Conservation (phyloP, 2,113 vertebrate genomes). For the Procapra przewalskii region DNA sequence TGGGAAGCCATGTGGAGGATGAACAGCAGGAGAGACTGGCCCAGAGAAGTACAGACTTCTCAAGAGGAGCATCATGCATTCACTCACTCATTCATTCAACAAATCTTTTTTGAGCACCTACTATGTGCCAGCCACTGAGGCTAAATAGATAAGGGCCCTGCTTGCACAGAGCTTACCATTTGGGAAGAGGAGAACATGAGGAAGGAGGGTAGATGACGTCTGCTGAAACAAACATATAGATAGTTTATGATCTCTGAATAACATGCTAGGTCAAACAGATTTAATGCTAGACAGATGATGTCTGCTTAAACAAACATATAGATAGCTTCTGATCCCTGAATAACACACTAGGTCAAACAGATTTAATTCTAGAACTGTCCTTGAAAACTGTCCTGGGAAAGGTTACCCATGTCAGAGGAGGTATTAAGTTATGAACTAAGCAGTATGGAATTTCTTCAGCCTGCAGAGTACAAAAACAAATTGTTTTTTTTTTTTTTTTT, state of each 20-base stretch:
- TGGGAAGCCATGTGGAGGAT: neutral
- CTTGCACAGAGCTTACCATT: neutral
- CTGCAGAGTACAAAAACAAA: neutral
- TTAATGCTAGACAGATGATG: neutral
- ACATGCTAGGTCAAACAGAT: neutral
- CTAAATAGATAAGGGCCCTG: neutral
- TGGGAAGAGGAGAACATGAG: rapidly evolving
- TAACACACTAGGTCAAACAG: neutral
- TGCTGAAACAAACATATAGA: neutral
- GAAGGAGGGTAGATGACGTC: neutral
- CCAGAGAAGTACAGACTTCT: neutral
- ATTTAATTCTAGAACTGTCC: neutral
- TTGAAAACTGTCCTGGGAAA: neutral
- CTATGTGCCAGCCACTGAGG: neutral
- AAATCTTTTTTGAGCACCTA: neutral
- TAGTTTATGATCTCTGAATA: neutral
- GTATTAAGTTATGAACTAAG: neutral
- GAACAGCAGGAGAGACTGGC: neutral
- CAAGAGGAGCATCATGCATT: neutral
- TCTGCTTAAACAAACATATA: neutral
- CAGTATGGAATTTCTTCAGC: neutral
- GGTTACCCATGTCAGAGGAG: neutral
- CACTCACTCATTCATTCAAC: neutral
- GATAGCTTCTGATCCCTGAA: neutral
- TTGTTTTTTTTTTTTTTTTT: no score